Evolutionary conservation across 2,797 vertebrate genomes (phyloP).

Genomic region (Decapterus maruadsi): DNA sequence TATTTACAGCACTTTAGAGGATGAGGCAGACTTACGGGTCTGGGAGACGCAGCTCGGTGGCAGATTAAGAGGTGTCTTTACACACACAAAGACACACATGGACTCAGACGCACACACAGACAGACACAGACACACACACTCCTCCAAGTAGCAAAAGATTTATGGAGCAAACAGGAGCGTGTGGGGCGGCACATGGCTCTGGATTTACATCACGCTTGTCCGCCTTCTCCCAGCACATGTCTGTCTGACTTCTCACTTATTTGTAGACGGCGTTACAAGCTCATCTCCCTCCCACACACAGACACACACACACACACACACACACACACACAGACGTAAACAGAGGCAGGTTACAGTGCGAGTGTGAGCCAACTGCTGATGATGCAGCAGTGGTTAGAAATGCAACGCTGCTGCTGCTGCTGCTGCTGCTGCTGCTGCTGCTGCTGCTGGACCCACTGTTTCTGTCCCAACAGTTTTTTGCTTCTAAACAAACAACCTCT

Average conservation of each 20-base stretch:
- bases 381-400: slow-evolving; percentile 51
- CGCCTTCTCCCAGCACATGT: slow-evolving; percentile 4
- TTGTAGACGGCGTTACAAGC: slow-evolving; percentile 20
- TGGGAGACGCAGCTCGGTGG: neutral
- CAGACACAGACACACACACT: neutral
- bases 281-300: neutral
- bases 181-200: neutral
- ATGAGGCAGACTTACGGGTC: slow-evolving; percentile 9
- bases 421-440: slow-evolving; percentile 6
- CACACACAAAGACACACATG: neutral
- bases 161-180: slow-evolving; percentile 2
- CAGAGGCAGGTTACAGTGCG: slow-evolving; percentile 40
- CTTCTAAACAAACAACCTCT: slow-evolving; percentile 58
- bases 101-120: neutral
- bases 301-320: no score
- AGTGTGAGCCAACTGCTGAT: slow-evolving; percentile 62
- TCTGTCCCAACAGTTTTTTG: slow-evolving; percentile 38
- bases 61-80: slow-evolving; percentile 23
- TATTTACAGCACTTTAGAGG: slow-evolving; percentile 26
- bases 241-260: slow-evolving; percentile 35
- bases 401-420: slow-evolving; percentile 10
- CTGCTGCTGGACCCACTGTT: slow-evolving; percentile 25
- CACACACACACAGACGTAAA: slow-evolving; percentile 6
- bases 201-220: slow-evolving; percentile 26
- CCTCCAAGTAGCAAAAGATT: slow-evolving; percentile 26